phyloP scores from a whole-genome alignment of 2,113 vertebrate species.

The Syrmaticus mikado region DNA sequence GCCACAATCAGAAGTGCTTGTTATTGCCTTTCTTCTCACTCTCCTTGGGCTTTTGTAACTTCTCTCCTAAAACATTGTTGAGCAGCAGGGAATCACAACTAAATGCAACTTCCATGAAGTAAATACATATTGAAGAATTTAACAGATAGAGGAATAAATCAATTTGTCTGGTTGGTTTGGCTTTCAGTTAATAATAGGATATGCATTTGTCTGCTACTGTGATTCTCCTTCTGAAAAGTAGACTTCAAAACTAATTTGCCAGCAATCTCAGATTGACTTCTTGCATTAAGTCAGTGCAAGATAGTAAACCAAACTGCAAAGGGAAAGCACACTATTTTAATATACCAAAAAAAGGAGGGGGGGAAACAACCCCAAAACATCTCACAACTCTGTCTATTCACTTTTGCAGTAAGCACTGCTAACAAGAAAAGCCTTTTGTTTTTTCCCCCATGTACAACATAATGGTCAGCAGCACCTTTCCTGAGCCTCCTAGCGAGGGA shows the following conservation, averaged over 20 bases:
- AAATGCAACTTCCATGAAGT: accelerated
- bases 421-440: background rate
- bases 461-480: background rate
- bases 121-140: background rate
- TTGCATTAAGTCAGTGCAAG: background rate
- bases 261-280: background rate
- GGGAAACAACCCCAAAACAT: background rate
- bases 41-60: background rate
- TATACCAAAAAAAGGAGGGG: background rate
- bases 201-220: background rate
- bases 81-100: background rate
- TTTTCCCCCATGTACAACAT: background rate
- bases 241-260: background rate
- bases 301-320: background rate
- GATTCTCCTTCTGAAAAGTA: background rate
- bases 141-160: background rate
- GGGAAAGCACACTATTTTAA: background rate
- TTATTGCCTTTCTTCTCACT: background rate
- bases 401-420: background rate
- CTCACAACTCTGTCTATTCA: background rate
- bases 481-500: background rate
- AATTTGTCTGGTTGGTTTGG: background rate
- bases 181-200: background rate
- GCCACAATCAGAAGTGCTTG: background rate
- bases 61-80: background rate